Base-by-base conservation (phyloP, 2,888 invertebrate species). In the Resseliella maxima region DNA sequence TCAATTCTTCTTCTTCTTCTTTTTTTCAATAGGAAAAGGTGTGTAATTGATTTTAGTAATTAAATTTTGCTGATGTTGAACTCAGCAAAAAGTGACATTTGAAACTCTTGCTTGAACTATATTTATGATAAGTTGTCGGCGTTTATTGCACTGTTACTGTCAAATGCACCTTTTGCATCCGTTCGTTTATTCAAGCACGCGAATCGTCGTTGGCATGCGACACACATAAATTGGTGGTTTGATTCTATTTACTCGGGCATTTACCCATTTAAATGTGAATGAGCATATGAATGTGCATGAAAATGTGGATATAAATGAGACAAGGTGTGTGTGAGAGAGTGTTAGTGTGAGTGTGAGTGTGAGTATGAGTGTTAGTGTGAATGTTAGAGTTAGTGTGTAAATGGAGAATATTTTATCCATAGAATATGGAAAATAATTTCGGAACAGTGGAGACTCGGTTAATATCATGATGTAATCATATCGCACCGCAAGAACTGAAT, bases 61-160 rank as follows among this genome's bases (percentile, higher is more conserved):
- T 50, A 50, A 50, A 50, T 18, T n/a, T n/a, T 15, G 46, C 18
- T 50, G 46, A 50, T 18, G 59, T 59, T 8, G 59, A 5, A 3
- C 10, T 59, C 59, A 59, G 24, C 24, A 59, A 59, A 59, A n/a
- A 59, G 5, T n/a, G 24, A 24, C 59, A 59, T 59, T 59, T 59
- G n/a, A 3, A n/a, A 59, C 6, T 24, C 10, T 5, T 5, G 12
- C 10, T 59, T n/a, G 59, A 35, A 72, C 31, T 31, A 35, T 59
- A 72, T 72, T 72, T 72, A 72, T 72, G 31, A 72, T 72, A 31
- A 72, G 72, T 72, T 72, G 72, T 72, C 72, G 72, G 31, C 72
- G 18, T 72, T 31, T 31, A 72, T 72, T 72, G 72, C 72, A 72
- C 12, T 72, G 35, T 35, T 31, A 72, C 12, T 27, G 72, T 31